A percentile compares a stretch with the other conserved stretches of the same genome.
Conservation (phyloP, 2,888 invertebrate genomes). For the Melolontha melolontha region DNA sequence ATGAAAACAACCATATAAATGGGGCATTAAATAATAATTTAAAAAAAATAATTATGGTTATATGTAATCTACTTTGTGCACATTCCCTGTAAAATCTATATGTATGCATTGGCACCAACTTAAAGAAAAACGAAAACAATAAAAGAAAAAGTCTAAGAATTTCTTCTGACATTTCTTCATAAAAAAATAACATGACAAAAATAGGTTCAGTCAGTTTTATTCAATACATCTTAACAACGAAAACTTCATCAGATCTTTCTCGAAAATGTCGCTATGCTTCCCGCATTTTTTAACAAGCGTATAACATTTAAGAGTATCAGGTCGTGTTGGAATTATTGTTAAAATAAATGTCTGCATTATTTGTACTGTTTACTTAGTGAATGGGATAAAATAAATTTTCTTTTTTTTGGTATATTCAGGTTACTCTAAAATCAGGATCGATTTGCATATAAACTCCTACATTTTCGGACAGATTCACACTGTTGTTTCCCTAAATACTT, state of each 20-base stretch:
- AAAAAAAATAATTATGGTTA: no score
- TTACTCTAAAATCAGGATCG: neutral
- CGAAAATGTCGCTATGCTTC: neutral
- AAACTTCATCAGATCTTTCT: slow-evolving; percentile 12
- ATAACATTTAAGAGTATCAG: neutral
- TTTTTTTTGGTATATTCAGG: neutral
- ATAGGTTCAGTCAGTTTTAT: slow-evolving; percentile 9
- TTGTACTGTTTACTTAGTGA: slow-evolving; percentile 15
- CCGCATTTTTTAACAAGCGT: no score
- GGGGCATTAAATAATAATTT: neutral
- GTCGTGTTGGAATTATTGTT: slow-evolving; percentile 4
- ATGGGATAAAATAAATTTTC: neutral
- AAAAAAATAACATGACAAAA: slow-evolving; percentile 9
- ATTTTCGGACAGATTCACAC: slow-evolving; percentile 55
- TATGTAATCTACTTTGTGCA: neutral
- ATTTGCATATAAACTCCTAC: neutral
- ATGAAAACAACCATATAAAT: no score
- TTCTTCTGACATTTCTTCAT: neutral
- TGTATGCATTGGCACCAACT: slow-evolving; percentile 27
- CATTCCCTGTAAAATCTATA: slow-evolving; percentile 1
- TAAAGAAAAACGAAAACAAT: slow-evolving; percentile 7
- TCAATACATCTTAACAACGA: neutral
- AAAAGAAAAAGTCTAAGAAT: neutral
- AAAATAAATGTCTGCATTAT: neutral
- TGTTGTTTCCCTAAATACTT: slow-evolving; percentile 65